These are phyloP conservation scores for Ophiothrix spiculata DNA, from an alignment of 35 echinoderm and acorn worm species.

Conservation along the genomic window DNA sequence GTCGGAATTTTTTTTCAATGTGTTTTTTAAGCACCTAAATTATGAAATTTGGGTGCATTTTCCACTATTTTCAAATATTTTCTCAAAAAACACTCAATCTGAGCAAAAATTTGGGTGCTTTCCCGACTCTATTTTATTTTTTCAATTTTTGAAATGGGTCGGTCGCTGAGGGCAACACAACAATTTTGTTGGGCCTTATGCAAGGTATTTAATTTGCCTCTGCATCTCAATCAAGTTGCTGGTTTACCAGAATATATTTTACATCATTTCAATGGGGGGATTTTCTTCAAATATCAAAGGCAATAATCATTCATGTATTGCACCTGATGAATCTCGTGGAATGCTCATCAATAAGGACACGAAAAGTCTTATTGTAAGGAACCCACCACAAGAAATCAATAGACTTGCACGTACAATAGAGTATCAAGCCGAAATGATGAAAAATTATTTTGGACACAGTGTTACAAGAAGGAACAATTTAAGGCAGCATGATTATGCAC, in stretches of 20 bases:
- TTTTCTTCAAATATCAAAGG: slow-evolving; percentile 55
- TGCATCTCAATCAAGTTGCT: slow-evolving; percentile 46
- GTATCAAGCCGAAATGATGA: neutral
- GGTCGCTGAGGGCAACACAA: no score
- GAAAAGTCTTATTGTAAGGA: neutral
- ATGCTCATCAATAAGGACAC: neutral
- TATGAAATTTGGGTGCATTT: no score
- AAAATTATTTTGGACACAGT: slow-evolving; percentile 1
- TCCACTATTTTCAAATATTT: no score
- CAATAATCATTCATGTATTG: slow-evolving; percentile 37
- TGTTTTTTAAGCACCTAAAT: no score
- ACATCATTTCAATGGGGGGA: slow-evolving; percentile 50
- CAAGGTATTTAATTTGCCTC: slow-evolving; percentile 47
- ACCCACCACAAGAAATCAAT: neutral
- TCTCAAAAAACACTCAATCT: no score
- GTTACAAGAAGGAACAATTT: neutral
- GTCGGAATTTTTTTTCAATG: no score
- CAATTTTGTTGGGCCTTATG: no score
- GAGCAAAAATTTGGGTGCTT: no score
- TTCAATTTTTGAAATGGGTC: no score
- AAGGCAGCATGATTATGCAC: neutral
- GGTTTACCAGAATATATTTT: slow-evolving; percentile 32
- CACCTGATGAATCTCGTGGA: slow-evolving; percentile 61
- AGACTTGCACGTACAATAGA: neutral
- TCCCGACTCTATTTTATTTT: no score